Evolutionary conservation across 1,140 invertebrate genomes (phyloP).

Genomic region (Drosophila kikkawai): DNA sequence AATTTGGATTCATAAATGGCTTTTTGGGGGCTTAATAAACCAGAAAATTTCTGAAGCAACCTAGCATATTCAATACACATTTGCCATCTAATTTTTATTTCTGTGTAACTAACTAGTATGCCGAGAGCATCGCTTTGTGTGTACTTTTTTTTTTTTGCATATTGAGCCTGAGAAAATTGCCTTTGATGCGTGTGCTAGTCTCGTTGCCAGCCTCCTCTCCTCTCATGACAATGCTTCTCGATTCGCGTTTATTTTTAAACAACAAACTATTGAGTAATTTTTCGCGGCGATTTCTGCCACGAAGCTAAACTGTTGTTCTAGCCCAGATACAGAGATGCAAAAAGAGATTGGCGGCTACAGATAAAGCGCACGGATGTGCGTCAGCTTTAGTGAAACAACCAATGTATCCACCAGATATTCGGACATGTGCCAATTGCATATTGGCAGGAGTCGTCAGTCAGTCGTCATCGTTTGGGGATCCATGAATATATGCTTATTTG

Average conservation of each 20-base stretch:
- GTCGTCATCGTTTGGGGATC: constrained; percentile 23
- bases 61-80: background rate
- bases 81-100: background rate
- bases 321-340: constrained; percentile 54
- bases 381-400: constrained; percentile 36
- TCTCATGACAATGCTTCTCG: constrained; percentile 62
- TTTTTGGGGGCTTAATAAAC: background rate
- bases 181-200: constrained; percentile 68
- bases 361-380: constrained; percentile 63
- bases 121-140: constrained; percentile 16
- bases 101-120: constrained; percentile 2
- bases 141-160: constrained; percentile 50
- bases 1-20: background rate
- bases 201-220: constrained; percentile 7
- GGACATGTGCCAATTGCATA: constrained; percentile 70
- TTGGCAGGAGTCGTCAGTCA: constrained; percentile 51
- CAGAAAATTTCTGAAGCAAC: background rate
- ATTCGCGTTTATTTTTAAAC: constrained; percentile 77
- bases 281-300: constrained; percentile 29
- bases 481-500: constrained; percentile 46
- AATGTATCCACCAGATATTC: background rate
- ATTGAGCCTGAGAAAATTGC: constrained; percentile 66
- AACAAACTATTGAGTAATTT: constrained; percentile 74
- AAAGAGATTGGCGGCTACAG: background rate
- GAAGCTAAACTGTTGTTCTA: constrained; percentile 58